Conservation (phyloP, 2,797 vertebrate genomes). For the Tympanoctomys barrerae region DNA sequence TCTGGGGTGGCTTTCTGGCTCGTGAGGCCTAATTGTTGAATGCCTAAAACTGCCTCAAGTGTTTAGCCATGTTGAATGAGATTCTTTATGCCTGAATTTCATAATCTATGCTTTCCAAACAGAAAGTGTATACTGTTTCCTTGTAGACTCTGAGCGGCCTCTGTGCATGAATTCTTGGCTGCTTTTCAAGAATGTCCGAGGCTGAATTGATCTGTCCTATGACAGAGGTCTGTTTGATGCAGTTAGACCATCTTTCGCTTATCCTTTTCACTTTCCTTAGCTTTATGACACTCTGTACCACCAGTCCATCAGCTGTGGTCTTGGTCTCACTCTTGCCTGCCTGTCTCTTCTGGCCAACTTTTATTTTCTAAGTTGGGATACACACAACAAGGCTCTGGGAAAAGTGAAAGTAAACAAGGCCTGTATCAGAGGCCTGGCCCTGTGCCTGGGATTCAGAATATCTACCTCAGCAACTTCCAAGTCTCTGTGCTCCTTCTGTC, state of each 20-base stretch:
- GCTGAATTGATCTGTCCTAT: not conserved
- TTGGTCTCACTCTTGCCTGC: rapidly evolving
- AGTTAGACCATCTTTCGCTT: not conserved
- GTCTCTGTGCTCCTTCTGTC: not conserved
- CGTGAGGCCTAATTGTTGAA: not conserved
- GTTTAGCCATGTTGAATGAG: not conserved
- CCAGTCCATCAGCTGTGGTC: rapidly evolving
- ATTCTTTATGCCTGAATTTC: not conserved
- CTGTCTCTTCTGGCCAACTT: not conserved
- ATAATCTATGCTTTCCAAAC: not conserved
- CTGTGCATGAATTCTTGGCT: not conserved
- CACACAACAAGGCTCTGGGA: not conserved
- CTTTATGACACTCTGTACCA: not conserved
- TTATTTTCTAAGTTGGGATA: not conserved
- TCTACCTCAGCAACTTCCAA: not conserved
- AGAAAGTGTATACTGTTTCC: not conserved
- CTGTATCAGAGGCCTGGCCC: not conserved
- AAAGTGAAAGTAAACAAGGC: not conserved
- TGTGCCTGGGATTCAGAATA: not conserved
- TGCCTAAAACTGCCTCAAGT: not conserved
- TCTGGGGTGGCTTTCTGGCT: not conserved
- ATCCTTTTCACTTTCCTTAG: not conserved
- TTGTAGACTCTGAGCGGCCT: not conserved
- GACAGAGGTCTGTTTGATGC: not conserved
- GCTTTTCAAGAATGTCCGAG: not conserved